Percentiles rank a stretch among this genome's conserved stretches.
These are phyloP conservation scores for Matsumyia berberina DNA, from an alignment of 2,888 invertebrate species.

Conservation along the genomic window DNA sequence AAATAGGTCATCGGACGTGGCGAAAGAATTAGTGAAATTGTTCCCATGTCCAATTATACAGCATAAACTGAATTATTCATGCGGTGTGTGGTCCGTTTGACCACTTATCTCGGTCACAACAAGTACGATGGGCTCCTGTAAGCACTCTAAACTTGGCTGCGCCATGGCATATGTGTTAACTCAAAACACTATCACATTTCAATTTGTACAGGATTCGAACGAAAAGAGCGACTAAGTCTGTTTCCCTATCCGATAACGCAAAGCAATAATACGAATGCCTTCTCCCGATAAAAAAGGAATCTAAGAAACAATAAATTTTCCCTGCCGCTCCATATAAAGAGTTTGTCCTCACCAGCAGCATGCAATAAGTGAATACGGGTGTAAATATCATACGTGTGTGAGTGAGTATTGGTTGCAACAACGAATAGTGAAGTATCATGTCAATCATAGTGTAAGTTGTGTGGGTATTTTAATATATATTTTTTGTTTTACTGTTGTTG, in stretches of 20 bases:
- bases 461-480: not conserved
- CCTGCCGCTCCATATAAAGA: not conserved
- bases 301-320: constrained; percentile 6
- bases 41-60: not conserved
- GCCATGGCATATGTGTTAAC: constrained; percentile 1
- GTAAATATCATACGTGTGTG: not conserved
- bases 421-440: constrained; percentile 52
- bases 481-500: not conserved
- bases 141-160: constrained; percentile 12
- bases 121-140: not conserved
- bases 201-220: not conserved
- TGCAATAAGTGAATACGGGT: not conserved
- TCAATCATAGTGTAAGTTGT: constrained; percentile 60
- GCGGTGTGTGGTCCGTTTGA: not conserved
- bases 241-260: constrained; percentile 16
- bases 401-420: constrained; percentile 34
- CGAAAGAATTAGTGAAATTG: constrained; percentile 23
- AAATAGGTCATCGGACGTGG: constrained; percentile 30
- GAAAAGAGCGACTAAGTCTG: constrained; percentile 9
- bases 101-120: not conserved
- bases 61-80: constrained; percentile 22
- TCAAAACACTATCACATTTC: not conserved
- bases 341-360: not conserved
- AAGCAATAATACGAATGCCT: constrained; percentile 52
- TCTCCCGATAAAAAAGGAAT: not conserved